Conservation (phyloP, 2,888 invertebrate genomes). For the Hedychridium roseum region DNA sequence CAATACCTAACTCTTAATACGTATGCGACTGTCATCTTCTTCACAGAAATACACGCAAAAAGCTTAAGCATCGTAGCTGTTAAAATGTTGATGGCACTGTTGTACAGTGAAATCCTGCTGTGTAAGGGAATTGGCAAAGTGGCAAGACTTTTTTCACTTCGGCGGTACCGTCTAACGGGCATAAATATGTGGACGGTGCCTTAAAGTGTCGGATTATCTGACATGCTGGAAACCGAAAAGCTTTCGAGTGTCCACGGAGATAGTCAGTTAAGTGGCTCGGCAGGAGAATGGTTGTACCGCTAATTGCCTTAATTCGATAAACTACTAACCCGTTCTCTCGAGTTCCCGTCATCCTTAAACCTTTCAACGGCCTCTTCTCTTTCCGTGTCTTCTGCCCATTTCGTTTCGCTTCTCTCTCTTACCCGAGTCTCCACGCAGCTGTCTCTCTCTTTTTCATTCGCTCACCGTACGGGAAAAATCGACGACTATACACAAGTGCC, state of each 20-base stretch:
- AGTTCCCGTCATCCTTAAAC: conserved; percentile 20
- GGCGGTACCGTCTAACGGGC: too few species aligned
- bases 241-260: conserved; percentile 54
- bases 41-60: too few species aligned
- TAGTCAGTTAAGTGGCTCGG: conserved; percentile 47
- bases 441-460: neutral
- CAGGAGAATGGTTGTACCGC: conserved; percentile 52
- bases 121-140: too few species aligned
- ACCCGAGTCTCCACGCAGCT: conserved; percentile 8
- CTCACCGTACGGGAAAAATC: too few species aligned
- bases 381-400: conserved; percentile 20
- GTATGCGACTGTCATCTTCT: too few species aligned
- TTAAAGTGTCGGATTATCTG: conserved; percentile 41
- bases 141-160: too few species aligned
- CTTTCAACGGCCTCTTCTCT: too few species aligned
- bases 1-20: too few species aligned
- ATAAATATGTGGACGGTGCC: conserved; percentile 23
- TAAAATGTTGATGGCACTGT: too few species aligned
- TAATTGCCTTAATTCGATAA: conserved; percentile 60
- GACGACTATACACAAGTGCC: too few species aligned
- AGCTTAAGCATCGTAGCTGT: too few species aligned
- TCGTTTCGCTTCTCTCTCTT: conserved; percentile 1
- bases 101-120: too few species aligned
- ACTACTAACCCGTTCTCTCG: conserved; percentile 45
- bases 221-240: conserved; percentile 48